Base-by-base conservation (phyloP, 2,888 invertebrate genomes). In the Trachelus iudaicus region DNA sequence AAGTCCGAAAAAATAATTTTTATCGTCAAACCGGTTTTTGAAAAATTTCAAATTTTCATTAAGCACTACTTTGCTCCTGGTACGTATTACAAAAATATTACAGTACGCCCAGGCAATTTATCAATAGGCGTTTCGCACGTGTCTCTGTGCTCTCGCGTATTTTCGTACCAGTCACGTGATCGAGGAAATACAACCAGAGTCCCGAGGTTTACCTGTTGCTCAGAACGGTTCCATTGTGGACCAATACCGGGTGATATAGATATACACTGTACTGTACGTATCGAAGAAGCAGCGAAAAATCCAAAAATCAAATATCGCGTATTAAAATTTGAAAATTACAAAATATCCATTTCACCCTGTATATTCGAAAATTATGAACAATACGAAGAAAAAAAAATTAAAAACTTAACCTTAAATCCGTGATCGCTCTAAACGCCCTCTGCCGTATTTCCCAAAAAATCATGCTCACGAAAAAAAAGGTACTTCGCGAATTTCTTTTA, bases 141-240 rank as follows among this genome's bases (percentile, higher is more conserved):
- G 30, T 33, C 68, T 9, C 13, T 71, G 31, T 71, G 71, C 23
- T 30, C 11, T 71, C 4, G 71, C 71, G 9, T 71, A 71, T 31
- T 71, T 71, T 34, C 33, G 71, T 71, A 11, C 31, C 31, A 15
- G 71, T 71, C 15, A 31, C 71, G 71, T 71, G 31, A 33, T 23
- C 71, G 31, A 12, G 71, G 4, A 15, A 23, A 9, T 13, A 37
- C 33, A 34, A 15, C n/a, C 3, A 12, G 71, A 15, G 13, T 71
- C 30, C 31, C 71, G 71, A 69, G 13, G 69, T 71, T 71, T 71
- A 71, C 71, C 71, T 71, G 71, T 71, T 71, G 71, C 71, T 11
- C 71, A 15, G 31, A 9, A 9, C 56, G 56, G 23, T 56, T 23
- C 56, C 56, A 56, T 23, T 56, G 23, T 56, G 23, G 23, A 23